These are phyloP conservation scores for Fistularia commersonii DNA, from an alignment of 2,797 vertebrate species.

Conservation along the genomic window DNA sequence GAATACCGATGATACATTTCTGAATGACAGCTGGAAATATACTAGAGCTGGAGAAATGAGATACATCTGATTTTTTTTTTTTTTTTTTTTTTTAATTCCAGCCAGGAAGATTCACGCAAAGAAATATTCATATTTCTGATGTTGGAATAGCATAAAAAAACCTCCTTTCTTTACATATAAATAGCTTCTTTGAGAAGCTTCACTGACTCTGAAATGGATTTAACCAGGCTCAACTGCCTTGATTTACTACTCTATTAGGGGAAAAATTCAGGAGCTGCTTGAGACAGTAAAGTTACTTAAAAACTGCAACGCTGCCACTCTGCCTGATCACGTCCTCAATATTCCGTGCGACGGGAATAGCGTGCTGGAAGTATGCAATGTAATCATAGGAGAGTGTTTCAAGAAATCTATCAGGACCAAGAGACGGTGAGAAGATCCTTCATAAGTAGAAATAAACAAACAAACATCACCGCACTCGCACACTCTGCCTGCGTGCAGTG, in stretches of 20 bases:
- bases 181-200: conserved; percentile 13
- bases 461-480: conserved; percentile 12
- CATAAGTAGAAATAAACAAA: conserved; percentile 29
- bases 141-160: conserved; percentile 2
- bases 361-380: conserved; percentile 36
- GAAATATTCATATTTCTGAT: background rate
- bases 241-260: conserved; percentile 56
- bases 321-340: conserved; percentile 14
- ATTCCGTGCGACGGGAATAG: background rate
- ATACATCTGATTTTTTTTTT: too few species aligned
- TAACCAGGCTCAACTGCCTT: conserved; percentile 13
- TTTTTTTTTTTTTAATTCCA: too few species aligned
- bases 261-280: conserved; percentile 25
- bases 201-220: conserved; percentile 15
- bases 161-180: conserved; percentile 6
- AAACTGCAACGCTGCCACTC: conserved; percentile 17
- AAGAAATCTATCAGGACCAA: too few species aligned
- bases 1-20: too few species aligned
- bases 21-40: conserved; percentile 9
- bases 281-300: conserved; percentile 26
- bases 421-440: too few species aligned
- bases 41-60: conserved; percentile 11
- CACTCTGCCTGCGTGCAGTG: conserved; percentile 32
- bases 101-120: background rate
- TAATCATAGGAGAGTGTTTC: conserved; percentile 10